Base-by-base conservation (phyloP, 2,888 invertebrate species). In the Pteria penguin region DNA sequence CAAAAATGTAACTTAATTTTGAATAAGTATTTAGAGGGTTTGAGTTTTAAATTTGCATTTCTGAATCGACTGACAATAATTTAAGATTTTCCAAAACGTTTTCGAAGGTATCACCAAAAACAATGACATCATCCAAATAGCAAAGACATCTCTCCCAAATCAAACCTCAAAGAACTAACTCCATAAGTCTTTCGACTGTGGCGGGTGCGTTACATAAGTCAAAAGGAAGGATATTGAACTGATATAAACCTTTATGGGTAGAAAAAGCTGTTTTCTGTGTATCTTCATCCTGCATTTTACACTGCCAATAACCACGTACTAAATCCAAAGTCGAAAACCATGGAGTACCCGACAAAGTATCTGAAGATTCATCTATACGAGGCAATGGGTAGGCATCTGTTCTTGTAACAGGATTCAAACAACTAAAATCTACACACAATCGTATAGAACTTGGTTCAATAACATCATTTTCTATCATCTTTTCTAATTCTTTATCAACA, bases 381-480 rank as follows among this genome's bases (percentile, higher is more conserved):
- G 67, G 67, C 27, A 67, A 29, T 26, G 67, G 67, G 26, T 27
- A 67, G 2, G 54, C 63, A 63, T 63, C 63, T 29, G 11, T 63
- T 63, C 33, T 63, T 4, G 63, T 63, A n/a, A 32, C 32, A n/a
- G 31, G n/a, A 45, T 66, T 66, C 26, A 66, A 45, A 26, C 52
- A 29, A 5, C 66, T 45, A 26, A 26, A 66, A 31, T 74, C 74
- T 4, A 74, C 62, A 62, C 74, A 74, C 54, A 74, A 68, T 26
- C 67, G 14, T 14, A 33, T 27, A 27, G 36, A 2, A 69, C 76
- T 72, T 18, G 68, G 72, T 24, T 73, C 72, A 14, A 72, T 69
- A n/a, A 77, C 31, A 11, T 65, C 69, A 55, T 69, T 26, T 32
- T 72, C 52, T 55, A 76, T n/a, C 72, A 72, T 68, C 57, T 67